Evolutionary conservation across 2,113 vertebrate species (phyloP), one percentile per base, ranked within the genome.

Genomic region (Tachysurus fulvidraco): DNA sequence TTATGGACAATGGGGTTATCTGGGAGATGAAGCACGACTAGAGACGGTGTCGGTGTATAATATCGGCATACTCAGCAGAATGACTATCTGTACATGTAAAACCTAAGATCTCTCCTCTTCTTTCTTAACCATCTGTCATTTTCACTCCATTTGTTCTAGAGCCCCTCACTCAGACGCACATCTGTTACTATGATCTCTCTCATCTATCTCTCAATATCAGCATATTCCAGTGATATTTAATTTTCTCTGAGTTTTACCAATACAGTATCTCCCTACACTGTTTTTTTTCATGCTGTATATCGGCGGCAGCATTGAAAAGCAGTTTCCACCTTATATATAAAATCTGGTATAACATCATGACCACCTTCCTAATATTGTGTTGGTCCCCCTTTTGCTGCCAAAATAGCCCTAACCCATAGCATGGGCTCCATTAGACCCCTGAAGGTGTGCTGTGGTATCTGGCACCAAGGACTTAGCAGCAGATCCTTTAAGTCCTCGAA

Each of bases 61-160:
- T 82, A 83, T 82, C 79, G 44, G 83, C 77, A 64, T 64, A 85
- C 59, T 88, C 83, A 88, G 83, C 77, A 41, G 55, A 74, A 86
- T 44, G 17, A 10, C 59, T 36, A 14, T 77, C 17, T 54, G 28
- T 44, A 78, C 14, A 76, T 77, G 59, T 52, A n/a, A 78, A 77
- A 71, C 54, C 44, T 55, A 28, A 55, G 69, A 83, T 83, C 44
- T 44, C 28, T 71, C 67, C 60, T 69, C 69, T 83, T 71, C 80
- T 69, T 44, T 79, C 71, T 83, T 83, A 78, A 83, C 86, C 86
- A 87, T 87, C 86, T 87, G 80, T 86, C 52, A 86, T 89, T 67
- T 86, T 77, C 84, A 76, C 81, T 84, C 50, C 54, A 65, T 90
- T 85, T 89, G 88, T 86, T 89, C 88, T 82, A 83, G 71, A 89